phyloP scores from a whole-genome alignment of 2,797 vertebrate species.

The Tolypeutes matacus region DNA sequence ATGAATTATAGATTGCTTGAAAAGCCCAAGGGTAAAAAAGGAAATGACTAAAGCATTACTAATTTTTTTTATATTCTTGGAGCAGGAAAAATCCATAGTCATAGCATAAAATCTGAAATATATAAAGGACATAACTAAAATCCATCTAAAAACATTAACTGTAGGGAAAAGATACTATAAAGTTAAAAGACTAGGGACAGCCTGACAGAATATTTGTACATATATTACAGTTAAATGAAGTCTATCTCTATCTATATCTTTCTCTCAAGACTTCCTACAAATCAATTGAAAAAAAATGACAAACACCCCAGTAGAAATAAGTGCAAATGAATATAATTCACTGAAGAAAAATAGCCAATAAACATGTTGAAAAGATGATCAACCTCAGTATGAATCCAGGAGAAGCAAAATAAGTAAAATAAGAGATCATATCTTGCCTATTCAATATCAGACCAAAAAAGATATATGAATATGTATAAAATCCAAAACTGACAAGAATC shows the following conservation, averaged over 20 bases:
- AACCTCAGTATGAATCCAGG: not conserved
- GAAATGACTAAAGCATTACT: not conserved
- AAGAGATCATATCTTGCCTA: not conserved
- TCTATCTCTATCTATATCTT: no score
- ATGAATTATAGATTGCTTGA: not conserved
- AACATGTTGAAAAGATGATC: not conserved
- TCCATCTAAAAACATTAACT: no score
- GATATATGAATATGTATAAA: not conserved
- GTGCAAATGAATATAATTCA: not conserved
- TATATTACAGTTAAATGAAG: not conserved
- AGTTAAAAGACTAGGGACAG: not conserved
- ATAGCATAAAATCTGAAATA: no score
- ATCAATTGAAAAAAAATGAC: not conserved
- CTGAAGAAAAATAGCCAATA: not conserved
- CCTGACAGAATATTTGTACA: not conserved
- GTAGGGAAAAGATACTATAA: no score
- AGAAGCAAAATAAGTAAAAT: not conserved
- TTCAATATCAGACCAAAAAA: not conserved
- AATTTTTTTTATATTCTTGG: not conserved
- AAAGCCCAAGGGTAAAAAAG: not conserved
- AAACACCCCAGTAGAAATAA: not conserved
- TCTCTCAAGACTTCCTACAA: not conserved
- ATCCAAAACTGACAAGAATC: not conserved
- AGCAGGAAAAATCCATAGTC: not conserved
- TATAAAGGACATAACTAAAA: no score